Conservation (phyloP, 2,888 invertebrate species). For the Abscondita cerata region DNA sequence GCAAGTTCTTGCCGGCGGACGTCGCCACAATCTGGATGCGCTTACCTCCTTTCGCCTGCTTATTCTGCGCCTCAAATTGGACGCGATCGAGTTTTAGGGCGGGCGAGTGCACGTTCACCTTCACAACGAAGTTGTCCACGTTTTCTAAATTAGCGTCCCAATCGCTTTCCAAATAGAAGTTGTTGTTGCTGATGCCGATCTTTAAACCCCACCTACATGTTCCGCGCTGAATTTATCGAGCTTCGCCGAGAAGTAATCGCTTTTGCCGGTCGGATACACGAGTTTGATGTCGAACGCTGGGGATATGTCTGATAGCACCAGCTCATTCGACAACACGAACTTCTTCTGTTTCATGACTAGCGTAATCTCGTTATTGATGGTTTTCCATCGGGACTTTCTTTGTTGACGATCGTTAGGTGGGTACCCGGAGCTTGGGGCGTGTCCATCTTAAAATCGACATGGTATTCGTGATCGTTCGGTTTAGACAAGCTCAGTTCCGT, state of each 20-base stretch:
- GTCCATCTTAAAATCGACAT: constrained; percentile 57
- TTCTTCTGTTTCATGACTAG: constrained; percentile 66
- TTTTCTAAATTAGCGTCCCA: constrained; percentile 65
- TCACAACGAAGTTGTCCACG: constrained; percentile 71
- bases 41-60: constrained; percentile 66
- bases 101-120: constrained; percentile 68
- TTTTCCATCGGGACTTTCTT: constrained; percentile 46
- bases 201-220: constrained; percentile 67
- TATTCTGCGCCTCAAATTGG: constrained; percentile 68
- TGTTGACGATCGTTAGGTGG: constrained; percentile 60
- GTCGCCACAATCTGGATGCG: constrained; percentile 69
- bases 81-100: constrained; percentile 71
- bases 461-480: constrained; percentile 55
- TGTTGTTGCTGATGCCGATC: constrained; percentile 40
- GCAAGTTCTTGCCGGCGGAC: constrained; percentile 69
- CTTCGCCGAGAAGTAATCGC: constrained; percentile 57
- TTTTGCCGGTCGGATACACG: constrained; percentile 61
- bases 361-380: constrained; percentile 55
- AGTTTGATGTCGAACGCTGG: constrained; percentile 66
- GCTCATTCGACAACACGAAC: constrained; percentile 63
- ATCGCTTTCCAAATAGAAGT: constrained; percentile 63
- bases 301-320: constrained; percentile 63
- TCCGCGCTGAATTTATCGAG: constrained; percentile 62
- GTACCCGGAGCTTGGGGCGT: constrained; percentile 61
- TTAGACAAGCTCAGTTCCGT: constrained; percentile 51